Evolutionary conservation across 2,113 vertebrate species (phyloP), one percentile per base, ranked within the genome.

Genomic region (Polyodon spathula): DNA sequence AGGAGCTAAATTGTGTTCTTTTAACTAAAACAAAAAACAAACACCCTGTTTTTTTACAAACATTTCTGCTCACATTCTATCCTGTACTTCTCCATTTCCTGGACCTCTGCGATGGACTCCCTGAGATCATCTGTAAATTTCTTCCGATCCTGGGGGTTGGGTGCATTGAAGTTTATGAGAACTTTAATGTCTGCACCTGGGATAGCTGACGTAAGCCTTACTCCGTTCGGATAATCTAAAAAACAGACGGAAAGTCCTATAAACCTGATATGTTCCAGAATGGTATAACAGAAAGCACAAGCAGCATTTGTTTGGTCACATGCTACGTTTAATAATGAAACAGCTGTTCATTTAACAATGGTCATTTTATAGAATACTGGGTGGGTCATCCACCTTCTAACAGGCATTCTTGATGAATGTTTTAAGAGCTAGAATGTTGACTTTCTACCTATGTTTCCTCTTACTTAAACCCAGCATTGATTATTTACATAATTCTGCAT

Each of bases 71-170:
- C 68, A 97, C 95, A 92, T 75, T 98, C 94, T 84, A 97, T 98
- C 71, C 94, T 86, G 85, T 97, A 95, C 73, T 97, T 98, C 84
- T 98, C 95, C 95, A 98, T 98, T 79, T 98, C 95, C 75, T 98
- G 95, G 58, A 97, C 93, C 71, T 98, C 94, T 0, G 94, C 93
- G 6, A 97, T 86, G 3, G 95, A 98, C 64, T 98, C 95, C 67
- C 95, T 87, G 64, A 98, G 79, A 71, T 98, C 94, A 8, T 97
- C 95, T 0, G 93, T 97, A 76, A 98, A 98, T 78, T 96, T 98
- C 72, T 97, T 97, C 68, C 94, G 91, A 81, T 98, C 95, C 79
- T 97, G 94, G 72, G 93, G 93, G 71, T 98, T 98, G 55, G 95
- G 95, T n/a, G 95, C 95, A 1, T 98, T 98, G 82, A 98, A 98